phyloP scores from a whole-genome alignment of 2,888 invertebrate species.

The Lomographa bimaculata region DNA sequence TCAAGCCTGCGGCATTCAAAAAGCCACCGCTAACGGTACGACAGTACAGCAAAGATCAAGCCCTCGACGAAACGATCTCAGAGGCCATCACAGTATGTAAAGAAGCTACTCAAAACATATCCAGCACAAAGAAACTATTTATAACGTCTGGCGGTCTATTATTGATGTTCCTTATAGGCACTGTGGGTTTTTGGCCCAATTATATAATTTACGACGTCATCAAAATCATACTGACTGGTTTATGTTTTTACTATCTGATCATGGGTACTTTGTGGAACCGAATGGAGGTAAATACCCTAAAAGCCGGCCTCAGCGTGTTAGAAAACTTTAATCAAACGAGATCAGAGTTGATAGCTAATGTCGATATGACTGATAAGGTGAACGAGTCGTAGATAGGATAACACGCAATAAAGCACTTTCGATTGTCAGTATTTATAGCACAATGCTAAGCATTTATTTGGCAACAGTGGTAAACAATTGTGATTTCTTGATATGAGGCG shows the following conservation, averaged over 20 bases:
- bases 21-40: conserved; percentile 22
- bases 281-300: conserved; percentile 90
- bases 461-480: not conserved
- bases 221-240: conserved; percentile 85
- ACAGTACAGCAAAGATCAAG: conserved; percentile 40
- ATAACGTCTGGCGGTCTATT: conserved; percentile 74
- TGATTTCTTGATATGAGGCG: too few relatives aligned
- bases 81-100: conserved; percentile 85
- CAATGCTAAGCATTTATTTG: not conserved
- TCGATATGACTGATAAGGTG: conserved; percentile 16
- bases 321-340: conserved; percentile 75
- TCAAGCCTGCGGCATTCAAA: conserved; percentile 41
- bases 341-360: conserved; percentile 30
- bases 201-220: conserved; percentile 79
- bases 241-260: conserved; percentile 87
- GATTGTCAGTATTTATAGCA: not conserved
- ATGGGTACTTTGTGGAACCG: conserved; percentile 93
- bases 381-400: not conserved
- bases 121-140: conserved; percentile 79
- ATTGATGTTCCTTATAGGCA: conserved; percentile 78
- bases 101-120: conserved; percentile 77
- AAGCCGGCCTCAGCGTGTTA: conserved; percentile 89
- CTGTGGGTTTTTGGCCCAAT: conserved; percentile 75
- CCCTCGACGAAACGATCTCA: conserved; percentile 66
- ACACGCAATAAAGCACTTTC: not conserved